These are phyloP conservation scores for Cataglyphis albicans DNA, from an alignment of 2,888 invertebrate species.

Conservation along the genomic window DNA sequence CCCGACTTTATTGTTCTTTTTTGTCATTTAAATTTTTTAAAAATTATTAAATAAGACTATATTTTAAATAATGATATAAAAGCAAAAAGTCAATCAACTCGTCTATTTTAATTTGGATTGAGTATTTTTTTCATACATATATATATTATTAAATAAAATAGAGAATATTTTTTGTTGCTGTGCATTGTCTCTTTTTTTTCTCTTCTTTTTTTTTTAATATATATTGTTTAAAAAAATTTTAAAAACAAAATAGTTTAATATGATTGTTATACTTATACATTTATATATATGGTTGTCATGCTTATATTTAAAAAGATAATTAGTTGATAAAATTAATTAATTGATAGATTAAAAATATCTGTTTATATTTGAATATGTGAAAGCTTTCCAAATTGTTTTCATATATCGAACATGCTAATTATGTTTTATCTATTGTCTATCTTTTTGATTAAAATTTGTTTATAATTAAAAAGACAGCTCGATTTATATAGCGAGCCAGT, in stretches of 20 bases:
- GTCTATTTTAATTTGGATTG: background rate
- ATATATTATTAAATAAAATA: background rate
- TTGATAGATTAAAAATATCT: background rate
- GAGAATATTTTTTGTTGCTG: background rate
- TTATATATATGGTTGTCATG: too few species aligned
- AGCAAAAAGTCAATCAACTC: background rate
- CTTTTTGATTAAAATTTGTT: background rate
- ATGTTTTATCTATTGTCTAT: background rate
- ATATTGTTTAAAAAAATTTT: background rate
- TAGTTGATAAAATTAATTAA: background rate
- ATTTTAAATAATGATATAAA: background rate
- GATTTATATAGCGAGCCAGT: background rate
- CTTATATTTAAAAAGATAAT: background rate
- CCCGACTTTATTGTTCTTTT: conserved; percentile 57
- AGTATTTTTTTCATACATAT: background rate
- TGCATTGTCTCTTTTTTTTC: background rate
- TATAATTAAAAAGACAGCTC: background rate
- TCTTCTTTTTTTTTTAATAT: background rate
- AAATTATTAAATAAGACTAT: conserved; percentile 48
- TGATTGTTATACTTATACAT: background rate
- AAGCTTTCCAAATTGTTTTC: background rate
- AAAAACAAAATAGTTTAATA: background rate
- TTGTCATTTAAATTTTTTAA: conserved; percentile 7
- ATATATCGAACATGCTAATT: background rate
- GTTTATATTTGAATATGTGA: background rate